A percentile compares a stretch with the other conserved stretches of the same genome.
Conservation (phyloP, 2,113 vertebrate species). For the Centropus unirufus region DNA sequence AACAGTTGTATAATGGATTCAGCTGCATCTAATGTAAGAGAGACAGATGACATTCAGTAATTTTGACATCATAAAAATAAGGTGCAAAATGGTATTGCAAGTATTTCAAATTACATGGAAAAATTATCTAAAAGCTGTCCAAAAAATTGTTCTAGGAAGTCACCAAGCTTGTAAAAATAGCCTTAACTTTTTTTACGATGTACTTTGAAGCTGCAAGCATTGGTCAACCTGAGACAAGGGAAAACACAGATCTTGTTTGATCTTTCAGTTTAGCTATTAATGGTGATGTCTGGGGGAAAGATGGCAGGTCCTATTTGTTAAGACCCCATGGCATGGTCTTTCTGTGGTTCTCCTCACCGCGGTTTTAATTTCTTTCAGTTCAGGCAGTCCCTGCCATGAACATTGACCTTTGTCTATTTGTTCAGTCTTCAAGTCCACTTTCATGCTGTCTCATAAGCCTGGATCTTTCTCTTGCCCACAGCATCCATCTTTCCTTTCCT, state of each 20-base stretch:
- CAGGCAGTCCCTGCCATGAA: not conserved
- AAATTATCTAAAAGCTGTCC: constrained; percentile 1
- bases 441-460: not conserved
- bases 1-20: constrained; percentile 24
- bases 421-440: not conserved
- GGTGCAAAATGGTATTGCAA: not conserved
- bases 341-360: not conserved
- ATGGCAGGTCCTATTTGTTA: not conserved
- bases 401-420: not conserved
- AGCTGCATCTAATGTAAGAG: not conserved
- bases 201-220: not conserved
- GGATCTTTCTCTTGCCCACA: not conserved
- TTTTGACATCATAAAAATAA: constrained; percentile 27
- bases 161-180: constrained; percentile 14
- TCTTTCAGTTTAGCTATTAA: constrained; percentile 10
- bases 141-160: constrained; percentile 38
- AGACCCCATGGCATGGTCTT: not conserved
- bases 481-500: not conserved
- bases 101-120: not conserved
- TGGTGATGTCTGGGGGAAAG: not conserved
- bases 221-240: not conserved
- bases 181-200: not conserved
- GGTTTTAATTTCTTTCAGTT: not conserved
- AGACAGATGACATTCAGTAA: constrained; percentile 8
- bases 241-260: not conserved